phyloP scores from a whole-genome alignment of 2,888 invertebrate species.

The Glaucopsyche alexis region DNA sequence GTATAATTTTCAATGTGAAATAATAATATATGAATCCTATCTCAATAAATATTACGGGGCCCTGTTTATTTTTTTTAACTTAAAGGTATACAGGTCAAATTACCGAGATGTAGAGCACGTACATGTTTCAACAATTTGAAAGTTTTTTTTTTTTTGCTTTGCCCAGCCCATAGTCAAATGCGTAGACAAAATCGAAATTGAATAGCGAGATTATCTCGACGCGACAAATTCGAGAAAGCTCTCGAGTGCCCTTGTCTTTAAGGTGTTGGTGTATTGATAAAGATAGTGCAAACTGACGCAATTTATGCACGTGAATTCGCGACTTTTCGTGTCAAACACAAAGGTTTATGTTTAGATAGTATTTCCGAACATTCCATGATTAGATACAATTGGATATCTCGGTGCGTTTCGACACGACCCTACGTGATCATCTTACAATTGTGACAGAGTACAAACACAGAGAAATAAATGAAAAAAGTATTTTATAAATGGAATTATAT shows the following conservation, averaged over 20 bases:
- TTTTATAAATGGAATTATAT: neutral
- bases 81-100: no score
- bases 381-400: slow-evolving; percentile 7
- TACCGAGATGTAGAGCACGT: no score
- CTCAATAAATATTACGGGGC: no score
- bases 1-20: neutral
- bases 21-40: neutral
- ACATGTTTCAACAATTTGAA: no score
- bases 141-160: no score
- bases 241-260: no score
- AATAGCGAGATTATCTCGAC: no score
- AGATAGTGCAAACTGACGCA: neutral
- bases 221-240: no score
- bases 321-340: neutral
- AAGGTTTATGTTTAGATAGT: neutral
- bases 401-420: slow-evolving; percentile 21
- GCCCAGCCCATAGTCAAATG: no score
- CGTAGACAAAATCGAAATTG: no score
- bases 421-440: slow-evolving; percentile 3
- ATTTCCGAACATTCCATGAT: neutral
- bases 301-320: neutral
- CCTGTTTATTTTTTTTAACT: no score
- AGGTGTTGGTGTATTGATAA: no score
- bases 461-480: neutral
- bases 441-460: slow-evolving; percentile 9